A percentile compares a stretch with the other conserved stretches of the same genome.
Evolutionary conservation across 2,888 invertebrate genomes (phyloP).

Genomic region (Orchesella flavescens): DNA sequence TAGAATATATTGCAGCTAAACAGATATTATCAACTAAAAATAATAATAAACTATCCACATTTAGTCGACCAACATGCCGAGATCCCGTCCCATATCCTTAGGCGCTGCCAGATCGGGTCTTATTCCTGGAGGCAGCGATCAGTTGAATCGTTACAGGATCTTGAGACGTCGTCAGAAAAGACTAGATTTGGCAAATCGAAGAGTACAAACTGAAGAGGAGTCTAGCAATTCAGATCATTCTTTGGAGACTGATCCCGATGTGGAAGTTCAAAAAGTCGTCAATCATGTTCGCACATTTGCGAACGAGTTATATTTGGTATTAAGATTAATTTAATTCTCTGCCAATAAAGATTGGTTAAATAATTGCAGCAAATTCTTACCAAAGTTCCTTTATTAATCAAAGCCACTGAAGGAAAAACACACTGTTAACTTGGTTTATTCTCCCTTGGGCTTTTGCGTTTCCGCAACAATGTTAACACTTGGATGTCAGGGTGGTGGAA

Average conservation of each 20-base stretch:
- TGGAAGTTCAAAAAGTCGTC: conserved; percentile 31
- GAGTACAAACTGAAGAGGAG: not conserved
- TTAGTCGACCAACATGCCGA: not conserved
- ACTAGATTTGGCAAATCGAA: not conserved
- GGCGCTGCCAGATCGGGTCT: conserved; percentile 7
- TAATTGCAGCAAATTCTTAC: no score
- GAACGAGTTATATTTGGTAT: conserved; percentile 39
- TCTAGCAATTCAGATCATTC: conserved; percentile 43
- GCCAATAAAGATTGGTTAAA: not conserved
- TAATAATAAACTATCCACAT: not conserved
- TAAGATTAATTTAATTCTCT: not conserved
- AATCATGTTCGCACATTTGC: conserved; percentile 18
- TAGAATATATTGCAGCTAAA: no score
- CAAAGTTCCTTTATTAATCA: not conserved
- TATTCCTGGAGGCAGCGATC: conserved; percentile 46
- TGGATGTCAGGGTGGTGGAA: not conserved
- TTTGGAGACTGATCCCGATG: conserved; percentile 53
- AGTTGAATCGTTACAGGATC: conserved; percentile 39
- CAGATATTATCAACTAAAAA: no score
- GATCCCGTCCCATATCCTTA: not conserved
- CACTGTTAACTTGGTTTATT: conserved; percentile 45
- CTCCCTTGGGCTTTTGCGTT: conserved; percentile 45
- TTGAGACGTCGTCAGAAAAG: conserved; percentile 19
- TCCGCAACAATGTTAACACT: conserved; percentile 20
- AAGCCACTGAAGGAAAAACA: conserved; percentile 49